Conservation (phyloP, 2,888 invertebrate species). For the Nineta flava region DNA sequence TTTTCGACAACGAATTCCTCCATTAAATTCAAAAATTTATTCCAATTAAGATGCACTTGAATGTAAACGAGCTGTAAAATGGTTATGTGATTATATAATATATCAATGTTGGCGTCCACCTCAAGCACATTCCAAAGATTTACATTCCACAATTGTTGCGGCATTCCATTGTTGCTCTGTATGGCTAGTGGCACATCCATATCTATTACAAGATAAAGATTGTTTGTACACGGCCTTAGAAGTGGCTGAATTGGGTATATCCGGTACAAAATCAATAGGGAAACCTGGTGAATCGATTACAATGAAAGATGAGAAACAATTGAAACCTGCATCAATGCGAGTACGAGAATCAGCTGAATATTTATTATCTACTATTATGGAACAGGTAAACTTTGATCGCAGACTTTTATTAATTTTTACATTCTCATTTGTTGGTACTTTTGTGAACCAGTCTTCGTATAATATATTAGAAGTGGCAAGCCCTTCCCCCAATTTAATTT, state of each 20-base stretch:
- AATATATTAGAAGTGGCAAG: not conserved
- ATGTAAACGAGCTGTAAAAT: constrained; percentile 85
- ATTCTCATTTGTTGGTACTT: not conserved
- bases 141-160: constrained; percentile 88
- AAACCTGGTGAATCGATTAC: constrained; percentile 80
- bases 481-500: no score
- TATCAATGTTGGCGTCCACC: constrained; percentile 91
- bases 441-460: not conserved
- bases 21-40: no score
- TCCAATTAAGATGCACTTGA: constrained; percentile 61
- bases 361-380: constrained; percentile 75
- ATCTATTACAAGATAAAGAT: constrained; percentile 77
- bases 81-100: constrained; percentile 96
- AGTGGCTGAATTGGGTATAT: constrained; percentile 93
- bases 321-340: constrained; percentile 94
- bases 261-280: constrained; percentile 78
- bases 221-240: constrained; percentile 87
- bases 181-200: constrained; percentile 86
- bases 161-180: constrained; percentile 82
- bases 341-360: constrained; percentile 96
- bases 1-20: no score
- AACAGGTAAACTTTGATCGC: constrained; percentile 43
- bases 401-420: not conserved
- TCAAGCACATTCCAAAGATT: constrained; percentile 81
- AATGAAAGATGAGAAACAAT: constrained; percentile 89